A percentile compares a stretch with the other conserved stretches of the same genome.
These are phyloP conservation scores for Eupelmus urozonus DNA, from an alignment of 2,888 invertebrate species.

Conservation along the genomic window DNA sequence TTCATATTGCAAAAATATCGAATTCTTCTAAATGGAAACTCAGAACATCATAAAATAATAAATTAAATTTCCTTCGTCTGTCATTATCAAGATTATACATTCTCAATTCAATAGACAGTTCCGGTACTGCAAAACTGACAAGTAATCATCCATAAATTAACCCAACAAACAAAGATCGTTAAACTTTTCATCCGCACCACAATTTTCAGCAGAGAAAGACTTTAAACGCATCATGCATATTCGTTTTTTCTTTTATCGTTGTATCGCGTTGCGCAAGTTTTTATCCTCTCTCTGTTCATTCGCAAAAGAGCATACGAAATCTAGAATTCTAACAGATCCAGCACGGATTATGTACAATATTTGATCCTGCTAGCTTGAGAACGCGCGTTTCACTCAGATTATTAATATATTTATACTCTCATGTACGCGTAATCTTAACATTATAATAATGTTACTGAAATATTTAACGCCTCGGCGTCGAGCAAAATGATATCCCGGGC, in stretches of 20 bases:
- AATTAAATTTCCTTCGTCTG: not conserved
- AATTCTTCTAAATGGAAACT: no score
- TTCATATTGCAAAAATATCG: no score
- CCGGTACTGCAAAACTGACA: not conserved
- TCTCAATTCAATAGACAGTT: no score
- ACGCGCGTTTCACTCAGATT: not conserved
- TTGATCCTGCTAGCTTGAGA: not conserved
- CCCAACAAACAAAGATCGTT: no score
- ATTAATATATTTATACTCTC: not conserved
- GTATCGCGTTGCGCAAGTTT: slow-evolving; percentile 23
- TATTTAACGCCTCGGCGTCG: slow-evolving; percentile 4
- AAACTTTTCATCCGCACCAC: no score
- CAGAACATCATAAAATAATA: no score
- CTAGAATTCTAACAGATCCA: no score
- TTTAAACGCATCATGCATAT: no score
- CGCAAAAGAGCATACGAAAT: no score
- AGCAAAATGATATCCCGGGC: not conserved
- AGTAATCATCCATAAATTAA: not conserved
- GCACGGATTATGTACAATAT: not conserved
- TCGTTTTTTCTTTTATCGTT: slow-evolving; percentile 12
- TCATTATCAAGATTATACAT: no score
- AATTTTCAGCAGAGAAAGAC: no score
- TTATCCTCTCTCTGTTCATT: not conserved
- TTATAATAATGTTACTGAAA: slow-evolving; percentile 16
- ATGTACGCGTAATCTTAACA: not conserved